Evolutionary conservation across 1,140 invertebrate genomes (phyloP).

Genomic region (Leptinotarsa undecemlineata): DNA sequence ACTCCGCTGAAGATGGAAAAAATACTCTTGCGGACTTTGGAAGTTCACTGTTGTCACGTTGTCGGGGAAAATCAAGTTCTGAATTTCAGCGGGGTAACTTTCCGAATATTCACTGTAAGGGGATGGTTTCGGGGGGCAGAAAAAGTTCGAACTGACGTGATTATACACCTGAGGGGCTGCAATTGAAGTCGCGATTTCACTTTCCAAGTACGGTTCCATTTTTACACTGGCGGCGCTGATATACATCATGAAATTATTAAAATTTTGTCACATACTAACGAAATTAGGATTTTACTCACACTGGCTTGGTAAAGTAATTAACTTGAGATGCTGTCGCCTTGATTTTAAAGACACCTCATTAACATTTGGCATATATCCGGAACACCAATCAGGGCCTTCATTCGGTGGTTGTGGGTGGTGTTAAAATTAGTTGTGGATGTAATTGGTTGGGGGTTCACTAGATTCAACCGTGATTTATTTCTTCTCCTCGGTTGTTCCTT

Average conservation of each 20-base stretch:
- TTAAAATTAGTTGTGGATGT: conserved; percentile 19
- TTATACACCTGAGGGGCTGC: neutral
- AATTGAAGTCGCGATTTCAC: neutral
- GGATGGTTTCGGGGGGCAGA: neutral
- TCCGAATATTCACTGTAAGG: conserved; percentile 12
- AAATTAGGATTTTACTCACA: conserved; percentile 18
- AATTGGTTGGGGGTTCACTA: conserved; percentile 10
- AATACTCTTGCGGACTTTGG: conserved; percentile 27
- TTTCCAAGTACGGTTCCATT: conserved; percentile 13
- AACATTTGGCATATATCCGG: conserved; percentile 33
- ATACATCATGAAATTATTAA: conserved; percentile 1
- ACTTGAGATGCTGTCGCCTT: conserved; percentile 11
- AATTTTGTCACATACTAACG: conserved; percentile 1
- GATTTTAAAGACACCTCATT: conserved; percentile 32
- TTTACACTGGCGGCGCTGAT: conserved; percentile 7
- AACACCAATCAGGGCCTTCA: conserved; percentile 29
- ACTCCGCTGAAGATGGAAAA: conserved; percentile 24
- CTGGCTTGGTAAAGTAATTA: conserved; percentile 27
- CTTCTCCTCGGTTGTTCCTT: neutral
- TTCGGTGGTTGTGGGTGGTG: conserved; percentile 31
- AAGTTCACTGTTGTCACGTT: conserved; percentile 1
- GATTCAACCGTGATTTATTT: conserved; percentile 18
- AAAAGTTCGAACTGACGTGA: neutral
- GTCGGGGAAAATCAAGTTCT: neutral
- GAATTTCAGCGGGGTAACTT: neutral